These are phyloP conservation scores for Drosophila ogumai DNA, from an alignment of 1,140 invertebrate species.

Conservation along the genomic window DNA sequence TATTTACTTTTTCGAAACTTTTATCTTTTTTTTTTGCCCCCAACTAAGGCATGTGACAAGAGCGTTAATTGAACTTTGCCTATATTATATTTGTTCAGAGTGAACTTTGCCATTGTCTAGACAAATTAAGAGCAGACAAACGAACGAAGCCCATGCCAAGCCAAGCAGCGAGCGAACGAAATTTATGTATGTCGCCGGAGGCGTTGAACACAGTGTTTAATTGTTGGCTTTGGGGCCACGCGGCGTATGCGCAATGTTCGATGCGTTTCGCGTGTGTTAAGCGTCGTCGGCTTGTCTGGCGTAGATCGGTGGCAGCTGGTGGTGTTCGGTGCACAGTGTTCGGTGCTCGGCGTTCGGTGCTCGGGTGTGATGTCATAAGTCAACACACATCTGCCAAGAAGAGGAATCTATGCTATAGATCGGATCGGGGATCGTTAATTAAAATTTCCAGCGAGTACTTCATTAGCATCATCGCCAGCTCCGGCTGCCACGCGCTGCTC, in stretches of 20 bases:
- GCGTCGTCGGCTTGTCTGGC: slow-evolving; percentile 76
- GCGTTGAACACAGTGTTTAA: slow-evolving; percentile 60
- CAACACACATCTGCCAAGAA: slow-evolving; percentile 53
- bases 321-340: slow-evolving; percentile 29
- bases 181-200: slow-evolving; percentile 55
- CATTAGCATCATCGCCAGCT: slow-evolving; percentile 69
- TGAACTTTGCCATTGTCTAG: slow-evolving; percentile 82
- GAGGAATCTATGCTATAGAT: slow-evolving; percentile 52
- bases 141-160: neutral
- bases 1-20: slow-evolving; percentile 13
- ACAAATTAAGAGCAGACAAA: slow-evolving; percentile 73
- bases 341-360: slow-evolving; percentile 33
- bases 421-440: slow-evolving; percentile 75
- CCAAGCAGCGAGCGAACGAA: slow-evolving; percentile 17
- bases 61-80: slow-evolving; percentile 74
- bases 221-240: slow-evolving; percentile 56
- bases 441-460: slow-evolving; percentile 80
- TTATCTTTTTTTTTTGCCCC: slow-evolving; percentile 23
- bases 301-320: slow-evolving; percentile 42
- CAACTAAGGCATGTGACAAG: slow-evolving; percentile 60
- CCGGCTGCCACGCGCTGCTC: slow-evolving; percentile 69
- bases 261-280: slow-evolving; percentile 46
- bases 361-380: slow-evolving; percentile 78
- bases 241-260: slow-evolving; percentile 68
- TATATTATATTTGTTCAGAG: slow-evolving; percentile 47